A percentile compares a stretch with the other conserved stretches of the same genome.
These are phyloP conservation scores for Mormyrus proboscirostris DNA, from an alignment of 2,797 vertebrate genomes.

Conservation along the genomic window DNA sequence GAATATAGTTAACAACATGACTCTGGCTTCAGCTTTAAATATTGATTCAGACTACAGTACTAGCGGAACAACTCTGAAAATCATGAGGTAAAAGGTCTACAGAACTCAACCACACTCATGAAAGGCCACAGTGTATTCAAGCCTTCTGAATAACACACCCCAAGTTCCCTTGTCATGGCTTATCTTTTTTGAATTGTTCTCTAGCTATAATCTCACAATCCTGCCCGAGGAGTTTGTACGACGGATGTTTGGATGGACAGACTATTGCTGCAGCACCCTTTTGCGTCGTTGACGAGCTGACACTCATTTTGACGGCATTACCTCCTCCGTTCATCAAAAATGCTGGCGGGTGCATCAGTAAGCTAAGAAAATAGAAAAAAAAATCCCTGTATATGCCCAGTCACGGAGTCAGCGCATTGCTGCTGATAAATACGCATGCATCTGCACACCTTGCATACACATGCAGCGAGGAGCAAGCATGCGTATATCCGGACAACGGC, in stretches of 20 bases:
- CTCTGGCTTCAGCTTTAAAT: neutral
- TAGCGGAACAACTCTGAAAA: neutral
- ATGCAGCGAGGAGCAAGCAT: neutral
- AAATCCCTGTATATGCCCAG: neutral
- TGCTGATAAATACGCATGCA: neutral
- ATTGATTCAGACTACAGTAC: neutral
- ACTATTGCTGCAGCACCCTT: neutral
- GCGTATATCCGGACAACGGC: neutral
- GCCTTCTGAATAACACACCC: neutral
- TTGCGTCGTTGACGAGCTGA: neutral
- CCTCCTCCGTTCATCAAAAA: neutral
- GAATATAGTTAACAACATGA: neutral
- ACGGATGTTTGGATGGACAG: neutral
- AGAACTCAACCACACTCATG: neutral
- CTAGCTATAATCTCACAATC: neutral
- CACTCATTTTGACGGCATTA: neutral
- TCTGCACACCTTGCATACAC: neutral
- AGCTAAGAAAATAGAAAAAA: neutral
- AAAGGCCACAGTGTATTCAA: neutral
- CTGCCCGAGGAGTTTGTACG: neutral
- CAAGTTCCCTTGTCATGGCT: neutral
- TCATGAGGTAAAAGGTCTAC: neutral
- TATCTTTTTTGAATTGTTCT: neutral
- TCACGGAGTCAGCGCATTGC: neutral
- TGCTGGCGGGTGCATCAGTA: neutral